Percentiles rank a stretch among this genome's conserved stretches.
Conservation (phyloP, 2,888 invertebrate genomes). For the Noctua fimbriata region DNA sequence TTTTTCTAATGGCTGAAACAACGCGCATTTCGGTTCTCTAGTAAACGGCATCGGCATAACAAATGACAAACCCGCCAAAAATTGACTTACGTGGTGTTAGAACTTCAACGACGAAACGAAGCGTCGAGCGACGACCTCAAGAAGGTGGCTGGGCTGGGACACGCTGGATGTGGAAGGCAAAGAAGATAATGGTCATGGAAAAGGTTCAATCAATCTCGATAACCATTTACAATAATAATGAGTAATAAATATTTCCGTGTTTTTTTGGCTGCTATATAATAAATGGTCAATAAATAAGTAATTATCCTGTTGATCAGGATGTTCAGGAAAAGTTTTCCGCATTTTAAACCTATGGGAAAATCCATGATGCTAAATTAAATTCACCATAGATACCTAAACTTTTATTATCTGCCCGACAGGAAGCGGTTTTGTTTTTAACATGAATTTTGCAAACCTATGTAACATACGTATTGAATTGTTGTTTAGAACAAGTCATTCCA, state of each 20-base stretch:
- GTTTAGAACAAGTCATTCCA: background rate
- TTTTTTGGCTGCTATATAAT: conserved; percentile 1
- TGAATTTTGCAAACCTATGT: background rate
- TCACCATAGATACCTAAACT: background rate
- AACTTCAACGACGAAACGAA: no score
- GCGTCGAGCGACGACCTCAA: no score
- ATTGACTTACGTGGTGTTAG: no score
- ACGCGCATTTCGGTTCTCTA: no score
- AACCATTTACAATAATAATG: background rate
- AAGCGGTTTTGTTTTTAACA: background rate
- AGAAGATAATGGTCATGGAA: background rate
- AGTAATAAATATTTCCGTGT: background rate
- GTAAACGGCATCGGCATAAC: no score
- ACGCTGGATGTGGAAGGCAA: background rate
- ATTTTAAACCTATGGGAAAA: background rate
- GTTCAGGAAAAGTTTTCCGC: background rate
- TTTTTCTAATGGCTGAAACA: no score
- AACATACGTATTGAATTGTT: background rate
- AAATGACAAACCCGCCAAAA: no score
- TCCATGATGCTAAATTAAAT: background rate
- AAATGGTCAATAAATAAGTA: background rate
- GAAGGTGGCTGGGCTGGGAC: background rate
- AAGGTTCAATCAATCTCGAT: background rate
- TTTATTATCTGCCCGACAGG: background rate
- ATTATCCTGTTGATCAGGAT: conserved; percentile 35